Evolutionary conservation across 2,113 vertebrate species (phyloP).

Genomic region (Carassius auratus): DNA sequence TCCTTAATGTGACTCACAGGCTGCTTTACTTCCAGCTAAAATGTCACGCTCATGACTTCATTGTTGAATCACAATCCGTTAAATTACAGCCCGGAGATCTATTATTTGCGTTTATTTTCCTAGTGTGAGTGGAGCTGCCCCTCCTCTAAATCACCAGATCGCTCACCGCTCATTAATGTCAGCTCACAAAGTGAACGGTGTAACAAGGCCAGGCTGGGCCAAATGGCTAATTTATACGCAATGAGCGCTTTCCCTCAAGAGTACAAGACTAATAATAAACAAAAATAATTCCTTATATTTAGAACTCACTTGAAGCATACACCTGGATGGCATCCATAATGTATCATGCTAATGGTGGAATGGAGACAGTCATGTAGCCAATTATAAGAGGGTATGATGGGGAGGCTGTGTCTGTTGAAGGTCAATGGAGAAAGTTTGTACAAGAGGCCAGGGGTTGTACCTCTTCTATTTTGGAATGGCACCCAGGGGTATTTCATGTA

Average conservation of each 20-base stretch:
- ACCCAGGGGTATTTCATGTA: conserved; percentile 10
- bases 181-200: conserved; percentile 80
- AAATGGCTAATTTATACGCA: conserved; percentile 90
- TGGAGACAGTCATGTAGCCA: not conserved
- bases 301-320: not conserved
- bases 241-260: conserved; percentile 78
- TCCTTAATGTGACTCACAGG: conserved; percentile 84
- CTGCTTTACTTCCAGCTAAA: conserved; percentile 84
- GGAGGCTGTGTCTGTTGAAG: not conserved
- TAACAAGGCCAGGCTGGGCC: conserved; percentile 79
- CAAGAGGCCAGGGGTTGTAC: not conserved
- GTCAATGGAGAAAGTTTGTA: not conserved
- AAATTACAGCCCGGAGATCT: conserved; percentile 93
- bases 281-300: not conserved
- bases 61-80: conserved; percentile 93
- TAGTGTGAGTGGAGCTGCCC: conserved; percentile 73
- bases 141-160: conserved; percentile 89
- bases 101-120: conserved; percentile 91
- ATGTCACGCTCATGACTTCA: conserved; percentile 93
- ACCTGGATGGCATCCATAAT: not conserved
- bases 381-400: not conserved
- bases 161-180: conserved; percentile 92
- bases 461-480: conserved; percentile 20
- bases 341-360: not conserved
- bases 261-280: conserved; percentile 56